A percentile compares a stretch with the other conserved stretches of the same genome.
Conservation (phyloP, 2,113 vertebrate genomes). For the Brienomyrus brachyistius region DNA sequence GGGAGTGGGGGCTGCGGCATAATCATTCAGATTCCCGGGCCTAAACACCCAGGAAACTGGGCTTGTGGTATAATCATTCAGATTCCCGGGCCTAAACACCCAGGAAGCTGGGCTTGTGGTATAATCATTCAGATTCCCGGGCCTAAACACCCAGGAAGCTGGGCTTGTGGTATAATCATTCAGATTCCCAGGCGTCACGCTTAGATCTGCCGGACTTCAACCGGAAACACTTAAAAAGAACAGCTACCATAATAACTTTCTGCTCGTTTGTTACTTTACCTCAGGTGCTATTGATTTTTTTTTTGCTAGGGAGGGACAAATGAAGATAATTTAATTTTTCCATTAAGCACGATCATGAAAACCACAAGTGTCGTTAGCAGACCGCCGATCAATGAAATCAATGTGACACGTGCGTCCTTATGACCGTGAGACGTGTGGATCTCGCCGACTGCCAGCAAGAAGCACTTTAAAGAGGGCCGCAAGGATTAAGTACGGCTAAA, state of each 20-base stretch:
- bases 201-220: not conserved
- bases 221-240: not conserved
- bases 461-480: too few relatives aligned
- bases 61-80: not conserved
- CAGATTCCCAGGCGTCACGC: not conserved
- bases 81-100: not conserved
- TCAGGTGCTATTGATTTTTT: not conserved
- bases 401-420: not conserved
- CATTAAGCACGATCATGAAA: not conserved
- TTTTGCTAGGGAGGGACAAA: not conserved
- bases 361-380: not conserved
- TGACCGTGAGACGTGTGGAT: not conserved
- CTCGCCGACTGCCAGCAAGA: not conserved
- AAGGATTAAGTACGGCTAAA: not conserved
- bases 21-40: not conserved
- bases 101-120: not conserved
- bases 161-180: not conserved
- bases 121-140: not conserved
- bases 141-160: not conserved
- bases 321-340: conserved; percentile 9
- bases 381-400: not conserved
- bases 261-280: not conserved
- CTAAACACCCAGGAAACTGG: not conserved
- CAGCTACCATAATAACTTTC: not conserved
- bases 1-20: not conserved